Conservation (phyloP, 2,888 invertebrate species). For the Lasius platythorax region DNA sequence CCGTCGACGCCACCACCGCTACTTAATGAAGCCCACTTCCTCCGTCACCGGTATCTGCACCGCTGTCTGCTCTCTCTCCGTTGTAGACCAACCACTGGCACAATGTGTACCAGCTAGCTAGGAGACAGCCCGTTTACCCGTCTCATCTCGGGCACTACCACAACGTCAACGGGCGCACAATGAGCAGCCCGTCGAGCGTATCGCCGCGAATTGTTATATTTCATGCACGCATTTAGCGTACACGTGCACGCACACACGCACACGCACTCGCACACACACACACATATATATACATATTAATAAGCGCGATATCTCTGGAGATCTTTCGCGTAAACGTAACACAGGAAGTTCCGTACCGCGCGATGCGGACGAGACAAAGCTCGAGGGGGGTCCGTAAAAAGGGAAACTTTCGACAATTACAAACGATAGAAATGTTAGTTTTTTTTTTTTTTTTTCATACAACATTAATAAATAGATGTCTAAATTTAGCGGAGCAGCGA, state of each 20-base stretch:
- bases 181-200: constrained; percentile 66
- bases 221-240: constrained; percentile 8
- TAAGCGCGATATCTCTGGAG: neutral
- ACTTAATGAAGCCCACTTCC: constrained; percentile 62
- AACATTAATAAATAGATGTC: neutral
- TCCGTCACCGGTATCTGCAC: constrained; percentile 58
- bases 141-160: constrained; percentile 65
- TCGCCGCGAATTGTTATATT: constrained; percentile 47
- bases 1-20: constrained; percentile 57
- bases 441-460: no score
- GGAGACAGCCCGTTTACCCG: constrained; percentile 71
- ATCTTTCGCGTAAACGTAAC: neutral
- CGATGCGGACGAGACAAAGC: neutral
- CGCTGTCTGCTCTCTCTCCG: constrained; percentile 45
- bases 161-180: constrained; percentile 61
- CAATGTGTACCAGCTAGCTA: constrained; percentile 57
- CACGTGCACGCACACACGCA: neutral
- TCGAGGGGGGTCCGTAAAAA: neutral
- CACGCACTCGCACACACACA: neutral
- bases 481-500: neutral
- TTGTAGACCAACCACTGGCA: constrained; percentile 65
- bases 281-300: neutral
- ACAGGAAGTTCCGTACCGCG: neutral
- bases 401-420: neutral
- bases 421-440: neutral